Evolutionary conservation across 2,797 vertebrate genomes (phyloP).

Genomic region (Chelon auratus): DNA sequence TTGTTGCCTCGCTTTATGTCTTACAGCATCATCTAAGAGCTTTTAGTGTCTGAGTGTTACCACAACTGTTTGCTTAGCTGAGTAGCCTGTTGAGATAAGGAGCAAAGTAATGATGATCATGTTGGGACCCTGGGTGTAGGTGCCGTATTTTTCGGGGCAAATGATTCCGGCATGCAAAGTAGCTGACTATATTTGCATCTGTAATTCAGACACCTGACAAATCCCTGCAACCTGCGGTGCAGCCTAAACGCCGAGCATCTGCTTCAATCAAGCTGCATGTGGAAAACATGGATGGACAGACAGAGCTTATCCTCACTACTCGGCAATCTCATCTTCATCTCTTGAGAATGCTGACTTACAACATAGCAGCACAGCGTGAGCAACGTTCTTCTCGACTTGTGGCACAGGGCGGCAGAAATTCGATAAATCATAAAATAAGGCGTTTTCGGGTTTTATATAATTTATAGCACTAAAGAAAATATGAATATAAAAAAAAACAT

Average conservation of each 20-base stretch:
- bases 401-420: neutral
- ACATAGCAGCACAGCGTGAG: neutral
- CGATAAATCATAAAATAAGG: neutral
- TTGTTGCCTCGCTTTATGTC: constrained; percentile 16
- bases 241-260: constrained; percentile 59
- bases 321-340: constrained; percentile 22
- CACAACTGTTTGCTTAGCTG: constrained; percentile 46
- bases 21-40: constrained; percentile 32
- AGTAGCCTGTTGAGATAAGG: constrained; percentile 47
- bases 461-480: neutral
- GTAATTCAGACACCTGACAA: constrained; percentile 72
- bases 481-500: neutral
- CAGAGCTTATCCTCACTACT: constrained; percentile 36
- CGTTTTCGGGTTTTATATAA: neutral
- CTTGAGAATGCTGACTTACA: constrained; percentile 18
- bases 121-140: constrained; percentile 41
- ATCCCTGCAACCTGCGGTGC: constrained; percentile 52
- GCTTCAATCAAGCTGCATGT: constrained; percentile 47
- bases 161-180: constrained; percentile 56
- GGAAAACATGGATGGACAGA: constrained; percentile 52
- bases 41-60: constrained; percentile 33
- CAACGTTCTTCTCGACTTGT: constrained; percentile 3
- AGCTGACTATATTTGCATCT: constrained; percentile 67
- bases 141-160: constrained; percentile 48
- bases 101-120: constrained; percentile 57